Conservation (phyloP, 1,140 invertebrate species). For the Medauroidea extradentata region DNA sequence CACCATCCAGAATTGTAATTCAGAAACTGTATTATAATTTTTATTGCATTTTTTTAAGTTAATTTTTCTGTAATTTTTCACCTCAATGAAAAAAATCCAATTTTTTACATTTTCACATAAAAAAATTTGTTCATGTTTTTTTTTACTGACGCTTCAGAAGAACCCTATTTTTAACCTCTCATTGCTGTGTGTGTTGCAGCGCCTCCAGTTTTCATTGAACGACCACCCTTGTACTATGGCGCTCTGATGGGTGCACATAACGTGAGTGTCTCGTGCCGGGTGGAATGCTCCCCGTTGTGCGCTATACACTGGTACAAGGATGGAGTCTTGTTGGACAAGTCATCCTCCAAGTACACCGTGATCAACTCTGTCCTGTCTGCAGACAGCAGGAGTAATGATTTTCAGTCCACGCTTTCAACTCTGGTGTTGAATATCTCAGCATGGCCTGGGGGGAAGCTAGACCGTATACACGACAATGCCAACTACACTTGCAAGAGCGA, state of each 20-base stretch:
- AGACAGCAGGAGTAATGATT: constrained; percentile 72
- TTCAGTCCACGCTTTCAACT: constrained; percentile 79
- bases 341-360: not conserved
- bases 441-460: constrained; percentile 72
- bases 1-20: too few relatives aligned
- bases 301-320: constrained; percentile 79
- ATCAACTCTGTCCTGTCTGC: constrained; percentile 56
- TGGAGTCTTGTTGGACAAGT: constrained; percentile 37
- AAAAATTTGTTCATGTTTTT: too few relatives aligned
- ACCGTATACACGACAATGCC: constrained; percentile 69
- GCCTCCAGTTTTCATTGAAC: constrained; percentile 78
- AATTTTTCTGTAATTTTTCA: too few relatives aligned
- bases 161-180: constrained; percentile 1
- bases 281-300: constrained; percentile 84
- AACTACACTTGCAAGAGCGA: constrained; percentile 81
- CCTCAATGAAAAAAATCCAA: too few relatives aligned
- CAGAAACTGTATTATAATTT: too few relatives aligned
- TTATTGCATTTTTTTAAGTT: too few relatives aligned
- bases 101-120: too few relatives aligned
- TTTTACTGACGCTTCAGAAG: too few relatives aligned
- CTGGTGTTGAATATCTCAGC: constrained; percentile 77
- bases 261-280: constrained; percentile 76
- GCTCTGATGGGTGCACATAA: constrained; percentile 66
- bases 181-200: constrained; percentile 52
- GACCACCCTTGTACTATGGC: constrained; percentile 75